Conservation (phyloP, 1,140 invertebrate genomes). For the Heliothis virescens region DNA sequence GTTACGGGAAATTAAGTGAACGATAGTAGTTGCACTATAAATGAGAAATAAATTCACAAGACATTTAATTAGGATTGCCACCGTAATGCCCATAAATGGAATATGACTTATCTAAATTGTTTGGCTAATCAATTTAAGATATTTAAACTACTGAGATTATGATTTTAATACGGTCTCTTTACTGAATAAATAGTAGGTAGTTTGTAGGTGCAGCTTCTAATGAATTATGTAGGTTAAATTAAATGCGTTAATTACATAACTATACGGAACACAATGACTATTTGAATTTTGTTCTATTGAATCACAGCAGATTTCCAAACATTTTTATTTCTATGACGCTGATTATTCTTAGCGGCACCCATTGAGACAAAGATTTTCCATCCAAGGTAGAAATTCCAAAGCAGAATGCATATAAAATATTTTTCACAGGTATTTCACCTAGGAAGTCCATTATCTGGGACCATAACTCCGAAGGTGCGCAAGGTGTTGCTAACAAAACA, state of each 20-base stretch:
- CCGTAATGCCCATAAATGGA: constrained; percentile 2
- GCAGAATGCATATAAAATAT: too few relatives aligned
- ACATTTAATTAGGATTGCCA: constrained; percentile 16
- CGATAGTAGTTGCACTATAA: background rate
- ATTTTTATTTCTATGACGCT: too few relatives aligned
- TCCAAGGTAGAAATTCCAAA: too few relatives aligned
- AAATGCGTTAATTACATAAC: background rate
- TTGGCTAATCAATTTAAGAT: constrained; percentile 15
- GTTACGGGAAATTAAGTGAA: constrained; percentile 1
- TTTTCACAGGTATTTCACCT: background rate
- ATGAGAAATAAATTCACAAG: background rate
- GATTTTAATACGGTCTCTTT: constrained; percentile 8
- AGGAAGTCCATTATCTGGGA: constrained; percentile 2
- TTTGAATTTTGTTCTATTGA: too few relatives aligned
- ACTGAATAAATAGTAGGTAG: background rate
- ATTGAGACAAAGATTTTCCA: too few relatives aligned
- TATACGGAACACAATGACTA: too few relatives aligned
- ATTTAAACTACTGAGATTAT: constrained; percentile 10
- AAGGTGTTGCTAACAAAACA: constrained; percentile 28
- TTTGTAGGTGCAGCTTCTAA: constrained; percentile 12
- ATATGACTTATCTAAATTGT: constrained; percentile 26
- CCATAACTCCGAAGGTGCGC: constrained; percentile 1
- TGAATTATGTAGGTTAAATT: background rate
- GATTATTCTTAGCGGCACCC: too few relatives aligned
- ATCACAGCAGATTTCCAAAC: too few relatives aligned